Evolutionary conservation across 53 echinoderm and acorn worm species (phyloP), one percentile per base, ranked within the genome.

Genomic region (Luidia sarsii): DNA sequence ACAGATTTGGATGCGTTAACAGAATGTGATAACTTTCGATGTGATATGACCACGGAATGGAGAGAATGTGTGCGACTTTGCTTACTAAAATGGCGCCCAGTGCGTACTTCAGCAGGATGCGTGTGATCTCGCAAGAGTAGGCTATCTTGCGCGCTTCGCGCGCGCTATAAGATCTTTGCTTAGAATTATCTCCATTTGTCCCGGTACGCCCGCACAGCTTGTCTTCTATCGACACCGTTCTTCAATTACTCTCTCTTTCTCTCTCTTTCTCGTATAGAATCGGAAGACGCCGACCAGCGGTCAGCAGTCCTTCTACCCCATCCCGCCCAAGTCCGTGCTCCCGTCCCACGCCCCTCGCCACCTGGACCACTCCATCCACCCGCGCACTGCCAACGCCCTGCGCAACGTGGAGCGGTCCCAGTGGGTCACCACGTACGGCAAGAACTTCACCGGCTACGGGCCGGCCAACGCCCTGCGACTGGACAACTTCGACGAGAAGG

Each of bases 321-420:
- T 90, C 63, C 97, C 97, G 19, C 93, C 97, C 15, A 97, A 97
- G 57, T 68, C 92, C 10, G 97, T 97, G 59, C 65, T 97, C 57
- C 97, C 97, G 1, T 89, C 91, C 85, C 97, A 97, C 77, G 91
- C 92, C 64, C 88, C 97, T 4, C 73, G 97, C 28, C 77, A 86
- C 19, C 87, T 91, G 1, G 97, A 97, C 64, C 74, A 89, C 85
- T 75, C 91, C 22, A 54, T 97, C 55, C 84, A 94, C 60, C 93
- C 93, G 16, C 82, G 83, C 8, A 94, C 93, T 24, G 93, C 97
- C 37, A 97, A 93, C 64, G 97, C 93, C 50, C 85, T 97, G 37
- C 88, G 93, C 24, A 97, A 94, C 75, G 91, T 97, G 4, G 97
- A 97, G 43, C 85, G 97, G 0, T 90, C 97, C 6, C 97, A 97